phyloP scores from a whole-genome alignment of 1,140 invertebrate genomes.

The Polypedilum vanderplanki region DNA sequence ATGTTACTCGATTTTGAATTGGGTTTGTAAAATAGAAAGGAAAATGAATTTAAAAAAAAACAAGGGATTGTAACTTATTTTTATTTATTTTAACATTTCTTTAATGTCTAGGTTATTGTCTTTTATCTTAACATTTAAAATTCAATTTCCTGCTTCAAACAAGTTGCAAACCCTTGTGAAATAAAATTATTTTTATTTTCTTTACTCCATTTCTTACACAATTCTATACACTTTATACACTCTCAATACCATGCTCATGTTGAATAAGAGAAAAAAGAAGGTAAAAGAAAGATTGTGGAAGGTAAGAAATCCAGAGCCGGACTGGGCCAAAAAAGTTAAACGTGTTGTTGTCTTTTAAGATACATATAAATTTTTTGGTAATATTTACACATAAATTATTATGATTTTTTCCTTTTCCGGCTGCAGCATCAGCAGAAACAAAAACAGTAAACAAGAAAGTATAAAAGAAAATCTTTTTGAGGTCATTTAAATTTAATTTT shows the following conservation, averaged over 20 bases:
- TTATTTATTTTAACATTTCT: too few species aligned
- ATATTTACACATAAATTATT: background rate
- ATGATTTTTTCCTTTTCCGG: background rate
- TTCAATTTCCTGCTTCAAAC: too few species aligned
- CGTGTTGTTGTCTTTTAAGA: background rate
- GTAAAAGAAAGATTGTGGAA: slow-evolving; percentile 17
- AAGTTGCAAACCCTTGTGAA: background rate
- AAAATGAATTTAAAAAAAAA: too few species aligned
- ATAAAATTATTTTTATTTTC: too few species aligned
- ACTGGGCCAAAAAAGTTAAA: background rate
- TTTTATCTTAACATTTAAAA: too few species aligned
- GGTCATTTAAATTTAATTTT: background rate
- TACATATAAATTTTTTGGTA: too few species aligned
- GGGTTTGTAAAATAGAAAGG: background rate
- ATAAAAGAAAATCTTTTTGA: background rate
- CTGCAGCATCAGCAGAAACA: too few species aligned
- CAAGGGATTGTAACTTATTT: too few species aligned
- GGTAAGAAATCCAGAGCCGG: background rate
- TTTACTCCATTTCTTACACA: too few species aligned
- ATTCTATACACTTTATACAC: too few species aligned
- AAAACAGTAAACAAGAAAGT: background rate
- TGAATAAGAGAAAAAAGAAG: background rate
- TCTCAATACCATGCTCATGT: too few species aligned
- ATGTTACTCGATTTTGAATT: background rate
- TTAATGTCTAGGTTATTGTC: too few species aligned